A percentile compares a stretch with the other conserved stretches of the same genome.
phyloP scores from a whole-genome alignment of 2,797 vertebrate species.

The Pristis pectinata region DNA sequence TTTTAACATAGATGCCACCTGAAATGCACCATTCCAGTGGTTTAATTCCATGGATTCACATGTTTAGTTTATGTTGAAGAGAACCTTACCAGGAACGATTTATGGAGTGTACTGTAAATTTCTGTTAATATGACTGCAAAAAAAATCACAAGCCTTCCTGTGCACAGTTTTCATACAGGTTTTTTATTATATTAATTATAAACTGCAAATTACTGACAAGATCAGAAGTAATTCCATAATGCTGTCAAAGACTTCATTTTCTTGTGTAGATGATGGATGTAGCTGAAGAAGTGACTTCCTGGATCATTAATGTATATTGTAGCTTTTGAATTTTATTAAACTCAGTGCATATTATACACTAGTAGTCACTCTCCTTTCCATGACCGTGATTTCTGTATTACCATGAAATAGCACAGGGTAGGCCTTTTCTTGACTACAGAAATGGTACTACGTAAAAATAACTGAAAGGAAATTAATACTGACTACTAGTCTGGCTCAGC shows the following conservation, averaged over 20 bases:
- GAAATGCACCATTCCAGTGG: not conserved
- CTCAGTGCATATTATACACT: constrained; percentile 18
- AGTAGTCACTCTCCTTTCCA: not conserved
- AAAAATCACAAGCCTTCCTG: not conserved
- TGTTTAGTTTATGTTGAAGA: not conserved
- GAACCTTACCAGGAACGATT: not conserved
- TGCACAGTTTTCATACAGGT: not conserved
- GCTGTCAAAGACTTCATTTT: constrained; percentile 67
- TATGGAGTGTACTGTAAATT: not conserved
- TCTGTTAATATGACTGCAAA: not conserved
- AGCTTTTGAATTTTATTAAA: constrained; percentile 34
- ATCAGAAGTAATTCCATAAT: constrained; percentile 68
- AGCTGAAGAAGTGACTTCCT: constrained; percentile 62
- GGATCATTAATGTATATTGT: constrained; percentile 66
- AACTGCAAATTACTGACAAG: constrained; percentile 64
- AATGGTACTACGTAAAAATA: constrained; percentile 34
- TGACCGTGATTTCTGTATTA: constrained; percentile 28
- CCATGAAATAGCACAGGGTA: constrained; percentile 31
- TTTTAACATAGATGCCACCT: not conserved
- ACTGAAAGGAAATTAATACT: constrained; percentile 38
- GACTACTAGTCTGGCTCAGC: constrained; percentile 50
- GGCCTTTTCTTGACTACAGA: constrained; percentile 25
- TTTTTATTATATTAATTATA: constrained; percentile 37
- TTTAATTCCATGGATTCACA: constrained; percentile 3
- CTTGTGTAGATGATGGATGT: constrained; percentile 63